Conservation (phyloP, 2,113 vertebrate genomes). For the Dendropsophus ebraccatus region DNA sequence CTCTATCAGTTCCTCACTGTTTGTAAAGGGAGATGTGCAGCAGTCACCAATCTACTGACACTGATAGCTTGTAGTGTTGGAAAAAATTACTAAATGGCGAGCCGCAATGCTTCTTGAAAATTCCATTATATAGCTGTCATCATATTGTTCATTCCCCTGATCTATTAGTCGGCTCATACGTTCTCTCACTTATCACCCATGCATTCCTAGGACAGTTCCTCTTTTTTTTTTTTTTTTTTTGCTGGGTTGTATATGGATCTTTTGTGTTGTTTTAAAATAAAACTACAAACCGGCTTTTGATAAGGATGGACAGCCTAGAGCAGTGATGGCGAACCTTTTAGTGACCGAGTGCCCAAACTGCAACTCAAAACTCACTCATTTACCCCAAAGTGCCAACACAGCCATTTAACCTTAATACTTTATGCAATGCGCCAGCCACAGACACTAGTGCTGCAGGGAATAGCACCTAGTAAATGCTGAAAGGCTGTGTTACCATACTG, state of each 20-base stretch:
- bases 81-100: conserved; percentile 6
- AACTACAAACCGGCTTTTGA: not conserved
- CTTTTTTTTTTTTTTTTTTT: too few species aligned
- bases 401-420: too few species aligned
- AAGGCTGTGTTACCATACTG: too few species aligned
- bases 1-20: conserved; percentile 11
- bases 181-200: conserved; percentile 28
- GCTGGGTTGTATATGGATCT: not conserved
- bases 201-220: not conserved
- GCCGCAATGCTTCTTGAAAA: conserved; percentile 23
- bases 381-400: too few species aligned
- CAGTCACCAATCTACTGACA: conserved; percentile 32
- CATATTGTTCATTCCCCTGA: conserved; percentile 12
- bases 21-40: conserved; percentile 11
- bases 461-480: too few species aligned
- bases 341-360: too few species aligned
- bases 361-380: too few species aligned
- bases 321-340: too few species aligned
- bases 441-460: too few species aligned
- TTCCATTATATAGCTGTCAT: conserved; percentile 43
- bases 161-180: not conserved
- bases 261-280: not conserved
- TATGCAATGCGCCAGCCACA: too few species aligned
- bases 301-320: not conserved
- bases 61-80: conserved; percentile 33